A percentile compares a stretch with the other conserved stretches of the same genome.
phyloP scores from a whole-genome alignment of 2,888 invertebrate species.

The Meiosimyza platycephala region DNA sequence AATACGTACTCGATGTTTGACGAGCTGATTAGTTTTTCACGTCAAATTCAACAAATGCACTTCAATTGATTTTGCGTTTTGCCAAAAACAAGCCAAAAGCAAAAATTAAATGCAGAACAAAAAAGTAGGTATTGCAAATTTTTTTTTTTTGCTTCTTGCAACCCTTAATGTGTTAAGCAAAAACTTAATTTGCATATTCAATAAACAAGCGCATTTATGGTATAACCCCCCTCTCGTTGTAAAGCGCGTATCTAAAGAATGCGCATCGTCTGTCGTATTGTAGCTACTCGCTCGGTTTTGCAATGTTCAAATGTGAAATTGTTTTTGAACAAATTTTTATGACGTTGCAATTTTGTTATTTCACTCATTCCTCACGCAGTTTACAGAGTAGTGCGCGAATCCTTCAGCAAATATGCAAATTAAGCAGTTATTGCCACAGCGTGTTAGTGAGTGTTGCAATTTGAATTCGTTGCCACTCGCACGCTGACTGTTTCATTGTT shows the following conservation, averaged over 20 bases:
- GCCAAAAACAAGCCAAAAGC: too few relatives aligned
- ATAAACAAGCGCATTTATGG: too few relatives aligned
- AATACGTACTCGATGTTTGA: background rate
- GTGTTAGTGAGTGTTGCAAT: background rate
- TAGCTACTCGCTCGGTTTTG: too few relatives aligned
- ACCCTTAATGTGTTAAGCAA: constrained; percentile 1
- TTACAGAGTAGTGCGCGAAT: background rate
- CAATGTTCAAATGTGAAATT: too few relatives aligned
- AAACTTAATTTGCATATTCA: constrained; percentile 18
- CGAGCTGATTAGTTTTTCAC: constrained; percentile 32
- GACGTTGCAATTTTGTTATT: too few relatives aligned
- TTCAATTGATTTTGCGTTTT: constrained; percentile 18
- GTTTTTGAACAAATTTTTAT: too few relatives aligned
- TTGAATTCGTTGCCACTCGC: background rate
- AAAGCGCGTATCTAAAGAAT: too few relatives aligned
- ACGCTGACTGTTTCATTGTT: too few relatives aligned
- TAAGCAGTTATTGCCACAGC: constrained; percentile 1
- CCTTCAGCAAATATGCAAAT: constrained; percentile 14
- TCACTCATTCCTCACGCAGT: background rate
- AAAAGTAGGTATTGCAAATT: too few relatives aligned
- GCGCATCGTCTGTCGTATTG: too few relatives aligned
- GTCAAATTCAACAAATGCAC: background rate
- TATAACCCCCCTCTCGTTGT: too few relatives aligned
- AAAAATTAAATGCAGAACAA: too few relatives aligned
- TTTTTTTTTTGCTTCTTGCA: background rate